phyloP scores from a whole-genome alignment of 2,113 vertebrate genomes.

The Natator depressus region DNA sequence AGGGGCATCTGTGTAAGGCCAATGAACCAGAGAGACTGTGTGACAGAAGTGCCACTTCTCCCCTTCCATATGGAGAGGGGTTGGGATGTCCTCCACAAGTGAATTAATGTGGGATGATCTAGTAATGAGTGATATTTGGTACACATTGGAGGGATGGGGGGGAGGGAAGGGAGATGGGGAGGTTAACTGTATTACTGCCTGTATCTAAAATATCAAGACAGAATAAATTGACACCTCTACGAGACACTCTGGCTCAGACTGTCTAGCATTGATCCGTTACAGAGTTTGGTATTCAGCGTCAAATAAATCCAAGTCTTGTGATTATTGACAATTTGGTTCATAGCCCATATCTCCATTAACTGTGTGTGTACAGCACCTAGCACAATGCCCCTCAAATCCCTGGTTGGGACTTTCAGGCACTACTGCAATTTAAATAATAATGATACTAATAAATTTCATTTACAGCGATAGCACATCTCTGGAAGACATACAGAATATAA shows the following conservation, averaged over 20 bases:
- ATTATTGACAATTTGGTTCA: not conserved
- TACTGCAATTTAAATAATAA: not conserved
- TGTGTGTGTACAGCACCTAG: not conserved
- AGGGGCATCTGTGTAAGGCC: not conserved
- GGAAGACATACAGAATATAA: not conserved
- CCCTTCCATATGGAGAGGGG: not conserved
- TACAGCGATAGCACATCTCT: not conserved
- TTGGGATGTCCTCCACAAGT: not conserved
- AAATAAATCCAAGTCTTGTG: not conserved
- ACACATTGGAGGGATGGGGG: not conserved
- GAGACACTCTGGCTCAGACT: not conserved
- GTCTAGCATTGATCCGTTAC: not conserved
- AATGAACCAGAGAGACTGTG: not conserved
- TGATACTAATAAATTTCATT: not conserved
- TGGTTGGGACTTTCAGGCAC: not conserved
- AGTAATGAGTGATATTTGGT: not conserved
- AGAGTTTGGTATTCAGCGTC: not conserved
- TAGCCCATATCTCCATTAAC: not conserved
- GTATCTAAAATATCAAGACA: not conserved
- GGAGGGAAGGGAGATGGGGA: not conserved
- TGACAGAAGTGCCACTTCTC: not conserved
- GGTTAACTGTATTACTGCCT: not conserved
- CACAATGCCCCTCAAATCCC: not conserved
- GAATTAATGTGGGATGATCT: not conserved
- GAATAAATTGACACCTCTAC: not conserved